phyloP scores from a whole-genome alignment of 2,888 invertebrate genomes.

The Conchocele bisecta region DNA sequence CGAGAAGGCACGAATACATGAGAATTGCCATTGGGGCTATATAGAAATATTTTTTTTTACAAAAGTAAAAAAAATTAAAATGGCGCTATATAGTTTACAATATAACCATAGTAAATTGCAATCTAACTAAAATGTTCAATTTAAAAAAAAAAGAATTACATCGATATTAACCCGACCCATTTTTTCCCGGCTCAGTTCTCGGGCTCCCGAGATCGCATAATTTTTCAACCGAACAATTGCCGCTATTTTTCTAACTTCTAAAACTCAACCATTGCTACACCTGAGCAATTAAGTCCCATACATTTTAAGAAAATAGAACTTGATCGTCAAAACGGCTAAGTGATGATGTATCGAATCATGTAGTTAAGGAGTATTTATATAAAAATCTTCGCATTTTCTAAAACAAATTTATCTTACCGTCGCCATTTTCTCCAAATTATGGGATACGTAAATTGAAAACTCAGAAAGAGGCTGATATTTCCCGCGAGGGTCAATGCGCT shows the following conservation, averaged over 20 bases:
- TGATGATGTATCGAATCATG: constrained; percentile 19
- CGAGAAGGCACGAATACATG: too few species aligned
- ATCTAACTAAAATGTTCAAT: too few species aligned
- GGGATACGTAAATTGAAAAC: constrained; percentile 73
- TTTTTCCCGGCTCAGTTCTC: too few species aligned
- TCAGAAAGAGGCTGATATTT: constrained; percentile 73
- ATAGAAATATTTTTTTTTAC: too few species aligned
- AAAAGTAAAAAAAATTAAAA: too few species aligned
- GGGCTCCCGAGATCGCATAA: too few species aligned
- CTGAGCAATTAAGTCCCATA: constrained; percentile 7
- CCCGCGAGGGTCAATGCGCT: constrained; percentile 36
- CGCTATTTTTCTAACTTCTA: constrained; percentile 45
- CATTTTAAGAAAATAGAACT: constrained; percentile 25
- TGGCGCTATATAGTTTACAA: too few species aligned
- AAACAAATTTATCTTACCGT: constrained; percentile 74
- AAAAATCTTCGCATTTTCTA: constrained; percentile 54
- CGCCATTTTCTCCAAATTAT: constrained; percentile 81
- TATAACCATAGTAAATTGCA: too few species aligned
- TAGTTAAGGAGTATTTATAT: constrained; percentile 14
- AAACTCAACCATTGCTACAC: constrained; percentile 15
- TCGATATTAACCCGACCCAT: too few species aligned
- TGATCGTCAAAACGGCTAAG: constrained; percentile 50
- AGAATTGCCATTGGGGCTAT: too few species aligned
- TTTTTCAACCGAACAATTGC: too few species aligned
- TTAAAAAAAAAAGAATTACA: too few species aligned